Evolutionary conservation across 2,113 vertebrate genomes (phyloP), one percentile per base, ranked within the genome.

Genomic region (Dunckerocampus dactyliophorus): DNA sequence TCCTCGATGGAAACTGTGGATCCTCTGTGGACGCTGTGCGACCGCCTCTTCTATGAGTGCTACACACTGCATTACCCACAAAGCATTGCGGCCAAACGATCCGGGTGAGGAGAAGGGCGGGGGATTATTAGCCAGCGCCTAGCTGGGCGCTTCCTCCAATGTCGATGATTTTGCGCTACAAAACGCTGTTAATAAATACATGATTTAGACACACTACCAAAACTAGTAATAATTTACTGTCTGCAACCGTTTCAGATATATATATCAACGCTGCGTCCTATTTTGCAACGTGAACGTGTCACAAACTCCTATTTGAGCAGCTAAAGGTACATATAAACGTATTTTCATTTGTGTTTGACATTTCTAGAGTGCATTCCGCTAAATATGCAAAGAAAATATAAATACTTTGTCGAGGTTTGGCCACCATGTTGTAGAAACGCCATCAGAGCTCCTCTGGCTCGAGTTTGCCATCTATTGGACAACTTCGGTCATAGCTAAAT

Each of bases 21-120:
- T 24, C 57, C 57, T 48, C 67, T 20, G 66, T 45, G 47, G 63
- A 56, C 63, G 64, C 55, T 65, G 56, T 47, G 22, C 68, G 43
- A 42, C 8, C 37, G 17, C 65, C 65, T 45, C 45, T 1, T 31
- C 63, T 74, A 60, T 72, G 74, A 74, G 34, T 17, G 12, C 43
- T 1, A 45, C 76, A 75, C 63, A 89, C 88, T 87, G 42, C 84
- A 85, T 24, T 84, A 78, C 85, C 85, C 87, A 77, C 0, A 65
- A 84, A 46, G 77, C 85, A 50, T 69, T 82, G 84, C 81, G 54
- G 57, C 17, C 43, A 60, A 69, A 53, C 46, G 69, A 68, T 67
- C 52, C 24, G 58, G 66, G 46, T 17, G 28, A 22, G 52, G 12
- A 56, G 39, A 4, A 37, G 8, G 3, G 55, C 21, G 21, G 55